A percentile compares a stretch with the other conserved stretches of the same genome.
Evolutionary conservation across 2,888 invertebrate species (phyloP).

Genomic region (Drosophila conformis): DNA sequence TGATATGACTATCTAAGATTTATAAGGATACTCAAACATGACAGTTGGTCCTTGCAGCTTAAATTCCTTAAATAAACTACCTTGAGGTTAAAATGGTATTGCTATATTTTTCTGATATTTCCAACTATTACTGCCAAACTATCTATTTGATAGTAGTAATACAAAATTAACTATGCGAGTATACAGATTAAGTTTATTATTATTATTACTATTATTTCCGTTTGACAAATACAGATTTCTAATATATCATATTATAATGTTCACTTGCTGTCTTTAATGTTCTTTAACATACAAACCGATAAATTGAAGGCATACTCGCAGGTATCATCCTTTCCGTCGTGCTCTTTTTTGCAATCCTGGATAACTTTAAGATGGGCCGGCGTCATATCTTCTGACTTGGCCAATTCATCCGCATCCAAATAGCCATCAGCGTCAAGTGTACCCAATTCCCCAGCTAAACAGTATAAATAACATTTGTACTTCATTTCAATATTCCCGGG

Average conservation of each 20-base stretch:
- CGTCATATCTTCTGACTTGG: neutral
- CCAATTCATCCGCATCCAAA: neutral
- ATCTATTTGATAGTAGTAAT: neutral
- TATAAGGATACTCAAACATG: conserved; percentile 30
- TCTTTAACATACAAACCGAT: neutral
- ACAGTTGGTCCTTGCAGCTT: neutral
- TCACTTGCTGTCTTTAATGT: neutral
- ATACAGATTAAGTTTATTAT: neutral
- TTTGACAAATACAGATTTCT: neutral
- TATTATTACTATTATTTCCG: too few species aligned
- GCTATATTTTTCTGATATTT: neutral
- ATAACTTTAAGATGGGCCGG: neutral
- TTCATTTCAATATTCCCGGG: neutral
- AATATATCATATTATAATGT: neutral
- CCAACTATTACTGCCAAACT: neutral
- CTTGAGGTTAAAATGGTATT: conserved; percentile 14
- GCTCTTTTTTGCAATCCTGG: neutral
- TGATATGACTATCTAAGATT: conserved; percentile 36
- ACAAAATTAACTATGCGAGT: neutral
- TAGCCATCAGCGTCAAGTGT: neutral
- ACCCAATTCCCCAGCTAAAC: neutral
- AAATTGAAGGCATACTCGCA: conserved; percentile 27
- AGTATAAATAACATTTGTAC: conserved; percentile 5
- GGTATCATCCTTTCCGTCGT: neutral
- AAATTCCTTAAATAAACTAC: conserved; percentile 4